A percentile compares a stretch with the other conserved stretches of the same genome.
Conservation (phyloP, 2,113 vertebrate species). For the Phalacrocorax carbo region DNA sequence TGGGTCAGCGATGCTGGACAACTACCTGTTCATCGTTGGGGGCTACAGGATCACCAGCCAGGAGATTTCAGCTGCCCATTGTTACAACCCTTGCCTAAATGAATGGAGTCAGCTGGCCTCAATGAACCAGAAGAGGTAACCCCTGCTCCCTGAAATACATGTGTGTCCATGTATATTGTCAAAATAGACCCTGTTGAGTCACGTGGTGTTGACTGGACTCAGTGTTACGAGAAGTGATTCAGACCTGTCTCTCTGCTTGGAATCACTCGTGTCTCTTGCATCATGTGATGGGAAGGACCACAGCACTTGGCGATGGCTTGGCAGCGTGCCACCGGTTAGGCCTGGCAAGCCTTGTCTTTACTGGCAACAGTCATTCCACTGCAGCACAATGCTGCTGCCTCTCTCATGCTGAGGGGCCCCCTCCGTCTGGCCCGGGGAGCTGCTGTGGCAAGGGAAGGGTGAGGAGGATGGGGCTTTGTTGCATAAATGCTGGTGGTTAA, state of each 20-base stretch:
- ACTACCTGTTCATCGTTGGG: constrained; percentile 92
- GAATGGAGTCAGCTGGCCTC: constrained; percentile 90
- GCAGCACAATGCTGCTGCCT: neutral
- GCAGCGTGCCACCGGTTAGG: neutral
- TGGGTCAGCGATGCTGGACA: constrained; percentile 85
- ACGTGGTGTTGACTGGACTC: neutral
- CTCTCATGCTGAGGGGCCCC: too few species aligned
- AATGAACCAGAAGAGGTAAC: constrained; percentile 96
- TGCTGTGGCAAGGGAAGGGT: neutral
- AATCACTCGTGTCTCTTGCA: neutral
- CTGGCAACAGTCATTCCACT: neutral
- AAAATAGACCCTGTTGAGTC: neutral
- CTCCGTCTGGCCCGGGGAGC: neutral
- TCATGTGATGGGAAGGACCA: neutral
- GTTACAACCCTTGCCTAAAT: constrained; percentile 91
- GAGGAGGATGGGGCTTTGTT: neutral
- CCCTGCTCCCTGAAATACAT: neutral
- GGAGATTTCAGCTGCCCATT: constrained; percentile 90
- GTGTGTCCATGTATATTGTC: neutral
- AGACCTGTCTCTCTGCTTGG: neutral
- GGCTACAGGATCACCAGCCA: constrained; percentile 90
- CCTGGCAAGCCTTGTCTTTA: neutral
- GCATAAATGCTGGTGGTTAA: neutral
- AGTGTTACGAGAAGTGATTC: rapidly evolving
- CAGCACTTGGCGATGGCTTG: neutral